phyloP scores from a whole-genome alignment of 2,888 invertebrate genomes.

The Brassicogethes aeneus region DNA sequence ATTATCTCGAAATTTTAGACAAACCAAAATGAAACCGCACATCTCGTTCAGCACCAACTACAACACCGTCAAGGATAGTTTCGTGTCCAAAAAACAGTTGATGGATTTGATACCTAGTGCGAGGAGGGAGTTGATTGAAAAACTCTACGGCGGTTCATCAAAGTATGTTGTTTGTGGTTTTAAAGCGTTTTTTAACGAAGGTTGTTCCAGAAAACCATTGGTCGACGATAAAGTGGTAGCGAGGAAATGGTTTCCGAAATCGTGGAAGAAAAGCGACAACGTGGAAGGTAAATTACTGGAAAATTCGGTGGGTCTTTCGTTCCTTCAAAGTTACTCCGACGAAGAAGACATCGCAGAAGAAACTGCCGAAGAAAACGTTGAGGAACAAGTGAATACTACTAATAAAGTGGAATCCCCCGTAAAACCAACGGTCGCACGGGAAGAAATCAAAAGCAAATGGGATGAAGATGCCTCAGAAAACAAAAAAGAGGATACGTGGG shows the following conservation, averaged over 20 bases:
- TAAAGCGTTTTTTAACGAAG: no score
- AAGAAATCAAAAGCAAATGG: not conserved
- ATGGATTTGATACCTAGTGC: constrained; percentile 23
- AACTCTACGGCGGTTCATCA: constrained; percentile 15
- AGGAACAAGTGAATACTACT: constrained; percentile 9
- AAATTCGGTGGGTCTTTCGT: constrained; percentile 33
- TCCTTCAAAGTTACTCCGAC: constrained; percentile 35
- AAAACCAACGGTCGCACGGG: not conserved
- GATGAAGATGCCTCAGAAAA: not conserved
- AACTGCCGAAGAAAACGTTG: constrained; percentile 14
- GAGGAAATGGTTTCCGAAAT: constrained; percentile 31
- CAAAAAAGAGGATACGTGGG: not conserved
- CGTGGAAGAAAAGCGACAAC: constrained; percentile 21
- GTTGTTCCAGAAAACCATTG: no score
- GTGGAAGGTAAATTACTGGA: constrained; percentile 31
- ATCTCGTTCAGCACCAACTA: constrained; percentile 28
- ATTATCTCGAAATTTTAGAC: no score
- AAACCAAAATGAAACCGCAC: constrained; percentile 27
- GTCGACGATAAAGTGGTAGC: constrained; percentile 8
- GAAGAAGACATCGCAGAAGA: constrained; percentile 28
- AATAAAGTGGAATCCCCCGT: constrained; percentile 3
- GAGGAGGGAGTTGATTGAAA: constrained; percentile 19
- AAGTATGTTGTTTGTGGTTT: constrained; percentile 12
- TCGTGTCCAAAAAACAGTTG: constrained; percentile 23
- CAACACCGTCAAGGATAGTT: constrained; percentile 19